Evolutionary conservation across 2,113 vertebrate genomes (phyloP), one percentile per base, ranked within the genome.

Genomic region (Polyodon spathula): DNA sequence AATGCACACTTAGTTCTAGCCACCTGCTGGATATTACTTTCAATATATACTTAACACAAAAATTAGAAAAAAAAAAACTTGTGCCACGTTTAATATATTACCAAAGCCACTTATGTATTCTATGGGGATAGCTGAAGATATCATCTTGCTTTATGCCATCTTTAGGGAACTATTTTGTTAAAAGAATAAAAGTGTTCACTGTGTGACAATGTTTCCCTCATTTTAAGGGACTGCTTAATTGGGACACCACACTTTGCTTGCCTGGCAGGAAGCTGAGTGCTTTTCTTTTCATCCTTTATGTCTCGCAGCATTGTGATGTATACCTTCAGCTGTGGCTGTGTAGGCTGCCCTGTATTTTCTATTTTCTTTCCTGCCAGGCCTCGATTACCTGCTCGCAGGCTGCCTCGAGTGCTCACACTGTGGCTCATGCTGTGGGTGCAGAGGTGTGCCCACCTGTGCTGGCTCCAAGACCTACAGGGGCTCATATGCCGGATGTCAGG

Each of bases 131-230:
- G 7, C 76, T 79, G 62, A 66, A 40, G 72, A 71, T 69, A 76
- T 77, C 70, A 74, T 71, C 66, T 60, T 60, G 73, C 64, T 67
- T 60, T 60, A 51, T 46, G 63, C 54, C 44, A 51, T 58, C 53
- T 54, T 37, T 54, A 57, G 54, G 66, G 62, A 65, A 63, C 61
- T 46, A 61, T 72, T 66, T 68, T 11, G 52, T 66, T 60, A 63
- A 60, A 51, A 46, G 60, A 60, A 56, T 64, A 60, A 37, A 64
- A 68, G 63, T 55, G 53, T 53, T 67, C 71, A 66, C 63, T 37
- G 74, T 66, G 72, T 61, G 66, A 73, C 65, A 73, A 62, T 68
- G 78, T 78, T 73, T 78, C 77, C 71, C 67, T 64, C 76, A 77
- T 75, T 80, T 82, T 78, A 71, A 59, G 63, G 59, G 71, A 41